Evolutionary conservation across 2,888 invertebrate species (phyloP).

Genomic region (Rhingia campestris): DNA sequence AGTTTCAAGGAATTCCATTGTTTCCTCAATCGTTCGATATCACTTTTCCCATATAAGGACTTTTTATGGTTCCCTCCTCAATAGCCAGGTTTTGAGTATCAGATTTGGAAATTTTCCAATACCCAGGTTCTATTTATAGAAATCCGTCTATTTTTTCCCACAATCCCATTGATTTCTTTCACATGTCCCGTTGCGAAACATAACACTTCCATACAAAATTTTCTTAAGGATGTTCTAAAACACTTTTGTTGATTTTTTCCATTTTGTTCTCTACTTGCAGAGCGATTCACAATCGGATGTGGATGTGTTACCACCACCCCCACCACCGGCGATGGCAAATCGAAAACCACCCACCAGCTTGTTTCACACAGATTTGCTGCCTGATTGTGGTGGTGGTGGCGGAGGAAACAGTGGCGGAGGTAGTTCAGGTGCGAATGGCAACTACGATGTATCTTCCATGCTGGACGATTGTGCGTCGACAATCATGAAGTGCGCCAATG

Average conservation of each 20-base stretch:
- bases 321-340: constrained; percentile 80
- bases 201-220: neutral
- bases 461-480: constrained; percentile 82
- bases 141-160: neutral
- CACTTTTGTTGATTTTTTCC: constrained; percentile 15
- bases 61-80: no score
- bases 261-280: constrained; percentile 75
- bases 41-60: no score
- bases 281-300: constrained; percentile 81
- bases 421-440: constrained; percentile 33
- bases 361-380: constrained; percentile 64
- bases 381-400: constrained; percentile 53
- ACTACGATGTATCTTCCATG: constrained; percentile 76
- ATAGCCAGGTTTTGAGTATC: no score
- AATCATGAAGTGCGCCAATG: constrained; percentile 81
- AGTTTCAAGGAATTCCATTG: neutral
- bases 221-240: constrained; percentile 35
- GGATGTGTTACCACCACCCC: constrained; percentile 82
- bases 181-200: constrained; percentile 1
- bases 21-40: neutral
- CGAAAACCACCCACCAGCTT: constrained; percentile 76
- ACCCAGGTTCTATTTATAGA: constrained; percentile 17
- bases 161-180: constrained; percentile 17
- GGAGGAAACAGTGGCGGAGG: neutral
- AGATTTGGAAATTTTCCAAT: neutral